These are phyloP conservation scores for Operophtera brumata DNA, from an alignment of 2,888 invertebrate species.

Conservation along the genomic window DNA sequence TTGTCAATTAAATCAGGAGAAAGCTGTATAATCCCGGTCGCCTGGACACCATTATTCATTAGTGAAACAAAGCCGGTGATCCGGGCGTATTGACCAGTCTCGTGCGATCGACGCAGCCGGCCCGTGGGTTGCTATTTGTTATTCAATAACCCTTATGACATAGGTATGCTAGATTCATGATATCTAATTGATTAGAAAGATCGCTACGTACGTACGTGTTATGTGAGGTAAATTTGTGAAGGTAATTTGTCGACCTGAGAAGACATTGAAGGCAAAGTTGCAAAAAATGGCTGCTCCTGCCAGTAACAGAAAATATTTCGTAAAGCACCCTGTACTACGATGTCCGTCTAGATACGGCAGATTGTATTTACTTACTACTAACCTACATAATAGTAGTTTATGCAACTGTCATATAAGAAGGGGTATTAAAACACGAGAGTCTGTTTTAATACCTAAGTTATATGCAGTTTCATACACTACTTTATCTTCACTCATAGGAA, in stretches of 20 bases:
- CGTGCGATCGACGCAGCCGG: constrained; percentile 39
- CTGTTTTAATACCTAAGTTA: no score
- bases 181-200: neutral
- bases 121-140: constrained; percentile 51
- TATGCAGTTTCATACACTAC: no score
- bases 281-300: no score
- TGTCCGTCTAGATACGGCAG: no score
- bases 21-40: constrained; percentile 73
- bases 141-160: constrained; percentile 58
- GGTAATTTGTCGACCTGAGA: neutral
- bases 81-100: constrained; percentile 69
- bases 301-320: no score
- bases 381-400: no score
- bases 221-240: neutral
- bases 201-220: neutral
- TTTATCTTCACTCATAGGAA: no score
- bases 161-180: constrained; percentile 20
- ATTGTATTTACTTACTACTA: no score
- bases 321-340: no score
- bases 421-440: no score
- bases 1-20: constrained; percentile 77
- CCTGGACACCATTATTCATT: constrained; percentile 77
- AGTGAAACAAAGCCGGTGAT: constrained; percentile 72
- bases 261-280: no score
- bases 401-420: no score